These are phyloP conservation scores for Synergus laeviventris DNA, from an alignment of 2,888 invertebrate genomes.

Conservation along the genomic window DNA sequence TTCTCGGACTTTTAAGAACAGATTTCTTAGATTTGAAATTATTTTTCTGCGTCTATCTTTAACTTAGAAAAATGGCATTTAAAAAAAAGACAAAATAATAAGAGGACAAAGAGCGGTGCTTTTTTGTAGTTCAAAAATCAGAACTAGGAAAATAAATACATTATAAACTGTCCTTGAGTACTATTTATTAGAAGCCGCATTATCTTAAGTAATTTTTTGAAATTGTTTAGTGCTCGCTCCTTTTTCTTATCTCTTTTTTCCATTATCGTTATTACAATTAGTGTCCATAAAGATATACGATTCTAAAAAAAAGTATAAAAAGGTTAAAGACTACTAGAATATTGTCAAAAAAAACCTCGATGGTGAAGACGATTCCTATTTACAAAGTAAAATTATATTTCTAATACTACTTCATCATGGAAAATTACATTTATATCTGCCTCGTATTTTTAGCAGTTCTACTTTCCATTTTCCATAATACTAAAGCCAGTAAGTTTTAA, in stretches of 20 bases:
- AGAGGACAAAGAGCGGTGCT: too few species aligned
- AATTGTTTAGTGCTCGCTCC: too few species aligned
- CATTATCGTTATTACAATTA: background rate
- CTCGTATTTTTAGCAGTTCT: background rate
- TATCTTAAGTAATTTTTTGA: too few species aligned
- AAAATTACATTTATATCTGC: background rate
- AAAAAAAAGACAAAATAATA: too few species aligned
- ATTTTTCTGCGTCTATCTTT: too few species aligned
- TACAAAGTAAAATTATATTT: background rate
- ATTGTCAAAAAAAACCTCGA: background rate
- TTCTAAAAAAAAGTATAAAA: background rate
- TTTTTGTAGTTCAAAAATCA: too few species aligned
- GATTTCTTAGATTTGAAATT: too few species aligned
- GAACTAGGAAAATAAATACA: too few species aligned
- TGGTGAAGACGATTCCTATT: background rate
- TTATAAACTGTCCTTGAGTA: too few species aligned
- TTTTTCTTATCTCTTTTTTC: too few species aligned
- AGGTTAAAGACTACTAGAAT: background rate
- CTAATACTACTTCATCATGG: background rate
- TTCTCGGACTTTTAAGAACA: background rate
- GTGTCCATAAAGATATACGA: background rate
- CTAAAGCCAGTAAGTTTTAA: background rate
- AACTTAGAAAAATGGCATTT: too few species aligned
- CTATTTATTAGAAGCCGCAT: too few species aligned
- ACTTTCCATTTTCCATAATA: background rate